These are phyloP conservation scores for Boleophthalmus pectinirostris DNA, from an alignment of 2,113 vertebrate species.

Conservation along the genomic window DNA sequence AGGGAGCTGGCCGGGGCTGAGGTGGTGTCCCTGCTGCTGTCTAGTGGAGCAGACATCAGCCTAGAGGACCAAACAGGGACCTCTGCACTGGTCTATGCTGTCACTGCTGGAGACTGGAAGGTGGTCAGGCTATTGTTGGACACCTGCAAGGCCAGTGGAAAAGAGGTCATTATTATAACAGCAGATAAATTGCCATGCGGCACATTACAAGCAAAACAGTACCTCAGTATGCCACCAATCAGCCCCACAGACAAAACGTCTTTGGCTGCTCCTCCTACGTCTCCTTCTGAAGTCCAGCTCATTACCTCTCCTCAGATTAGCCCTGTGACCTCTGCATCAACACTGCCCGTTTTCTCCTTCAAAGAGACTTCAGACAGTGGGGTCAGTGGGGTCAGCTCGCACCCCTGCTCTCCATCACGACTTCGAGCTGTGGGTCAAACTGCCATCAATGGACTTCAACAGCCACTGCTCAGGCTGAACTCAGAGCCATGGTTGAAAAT, in stretches of 20 bases:
- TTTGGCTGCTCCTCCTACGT: conserved; percentile 50
- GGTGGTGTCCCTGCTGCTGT: conserved; percentile 84
- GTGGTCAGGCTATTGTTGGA: conserved; percentile 85
- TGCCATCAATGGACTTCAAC: conserved; percentile 53
- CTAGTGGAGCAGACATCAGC: conserved; percentile 83
- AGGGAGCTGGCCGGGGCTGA: conserved; percentile 80
- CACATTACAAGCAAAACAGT: conserved; percentile 79
- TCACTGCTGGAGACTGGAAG: conserved; percentile 83
- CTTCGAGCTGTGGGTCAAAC: conserved; percentile 38
- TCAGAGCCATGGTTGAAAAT: conserved; percentile 85
- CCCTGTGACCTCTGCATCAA: conserved; percentile 32
- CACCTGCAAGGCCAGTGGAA: conserved; percentile 86
- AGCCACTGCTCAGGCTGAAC: conserved; percentile 74
- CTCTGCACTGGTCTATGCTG: conserved; percentile 86
- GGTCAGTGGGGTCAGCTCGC: conserved; percentile 48
- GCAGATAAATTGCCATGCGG: conserved; percentile 78
- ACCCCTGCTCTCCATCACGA: conserved; percentile 71
- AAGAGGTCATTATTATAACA: conserved; percentile 94
- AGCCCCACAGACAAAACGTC: conserved; percentile 51
- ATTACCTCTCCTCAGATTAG: conserved; percentile 64
- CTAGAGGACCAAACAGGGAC: conserved; percentile 84
- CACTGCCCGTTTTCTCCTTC: conserved; percentile 65
- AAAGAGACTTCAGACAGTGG: conserved; percentile 60
- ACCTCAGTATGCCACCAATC: conserved; percentile 78
- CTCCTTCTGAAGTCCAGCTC: conserved; percentile 83